Conservation (phyloP, 2,888 invertebrate species). For the Xestia c-nigrum region DNA sequence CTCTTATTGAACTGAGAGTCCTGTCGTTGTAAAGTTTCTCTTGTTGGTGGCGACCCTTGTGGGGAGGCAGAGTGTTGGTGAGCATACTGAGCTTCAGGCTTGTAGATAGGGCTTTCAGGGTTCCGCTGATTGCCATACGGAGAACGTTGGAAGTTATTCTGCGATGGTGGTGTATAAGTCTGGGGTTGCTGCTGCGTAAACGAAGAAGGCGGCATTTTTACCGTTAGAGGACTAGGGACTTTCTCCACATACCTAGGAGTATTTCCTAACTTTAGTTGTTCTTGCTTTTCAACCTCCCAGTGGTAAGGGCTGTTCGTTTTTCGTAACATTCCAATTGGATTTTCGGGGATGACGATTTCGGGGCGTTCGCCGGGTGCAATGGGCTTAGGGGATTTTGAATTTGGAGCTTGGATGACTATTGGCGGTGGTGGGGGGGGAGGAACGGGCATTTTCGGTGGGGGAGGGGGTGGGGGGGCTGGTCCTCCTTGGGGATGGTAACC, state of each 20-base stretch:
- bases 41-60: conserved; percentile 81
- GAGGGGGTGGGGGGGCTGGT: conserved; percentile 86
- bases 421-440: conserved; percentile 91
- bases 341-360: conserved; percentile 94
- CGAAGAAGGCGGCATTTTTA: conserved; percentile 84
- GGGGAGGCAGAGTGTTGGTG: conserved; percentile 82
- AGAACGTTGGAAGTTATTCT: conserved; percentile 76
- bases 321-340: conserved; percentile 93
- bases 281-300: conserved; percentile 91
- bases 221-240: conserved; percentile 86
- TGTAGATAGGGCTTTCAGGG: conserved; percentile 87
- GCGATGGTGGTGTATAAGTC: conserved; percentile 79
- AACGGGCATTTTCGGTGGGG: conserved; percentile 85
- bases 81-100: conserved; percentile 88
- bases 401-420: conserved; percentile 89
- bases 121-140: conserved; percentile 75
- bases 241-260: conserved; percentile 87
- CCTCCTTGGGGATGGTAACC: conserved; percentile 82
- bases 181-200: conserved; percentile 86
- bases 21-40: conserved; percentile 85
- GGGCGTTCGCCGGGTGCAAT: conserved; percentile 91
- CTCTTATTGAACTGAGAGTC: conserved; percentile 89
- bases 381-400: conserved; percentile 88
- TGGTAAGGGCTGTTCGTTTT: conserved; percentile 93
- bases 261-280: conserved; percentile 87